phyloP scores from a whole-genome alignment of 2,113 vertebrate genomes.

The Eudorcas thomsonii region DNA sequence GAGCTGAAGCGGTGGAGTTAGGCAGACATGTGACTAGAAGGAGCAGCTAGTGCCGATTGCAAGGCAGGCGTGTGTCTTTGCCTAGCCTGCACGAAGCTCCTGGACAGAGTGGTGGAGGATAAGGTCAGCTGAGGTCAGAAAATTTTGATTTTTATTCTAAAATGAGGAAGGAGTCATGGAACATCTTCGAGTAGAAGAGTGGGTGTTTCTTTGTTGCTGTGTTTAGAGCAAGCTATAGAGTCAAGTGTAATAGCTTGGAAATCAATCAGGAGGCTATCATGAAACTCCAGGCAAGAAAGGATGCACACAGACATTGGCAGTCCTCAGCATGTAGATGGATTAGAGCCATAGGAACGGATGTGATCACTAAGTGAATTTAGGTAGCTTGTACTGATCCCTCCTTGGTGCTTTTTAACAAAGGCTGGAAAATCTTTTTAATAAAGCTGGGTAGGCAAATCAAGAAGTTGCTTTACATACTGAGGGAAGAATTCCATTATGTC shows the following conservation, averaged over 20 bases:
- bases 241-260: not conserved
- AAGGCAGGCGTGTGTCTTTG: not conserved
- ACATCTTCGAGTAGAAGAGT: not conserved
- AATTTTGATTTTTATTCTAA: not conserved
- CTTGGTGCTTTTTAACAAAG: not conserved
- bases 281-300: not conserved
- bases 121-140: not conserved
- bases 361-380: not conserved
- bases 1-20: not conserved
- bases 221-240: not conserved
- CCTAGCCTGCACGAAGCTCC: not conserved
- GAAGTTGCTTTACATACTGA: not conserved
- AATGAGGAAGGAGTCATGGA: not conserved
- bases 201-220: not conserved
- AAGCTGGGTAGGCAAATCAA: not conserved
- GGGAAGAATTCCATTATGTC: slow-evolving; percentile 12
- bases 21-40: not conserved
- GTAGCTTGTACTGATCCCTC: not conserved
- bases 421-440: not conserved
- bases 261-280: not conserved
- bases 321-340: not conserved
- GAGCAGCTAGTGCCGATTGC: not conserved
- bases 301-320: not conserved
- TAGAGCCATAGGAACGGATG: not conserved
- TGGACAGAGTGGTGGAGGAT: not conserved